These are phyloP conservation scores for Allygus modestus DNA, from an alignment of 2,888 invertebrate species.

Conservation along the genomic window DNA sequence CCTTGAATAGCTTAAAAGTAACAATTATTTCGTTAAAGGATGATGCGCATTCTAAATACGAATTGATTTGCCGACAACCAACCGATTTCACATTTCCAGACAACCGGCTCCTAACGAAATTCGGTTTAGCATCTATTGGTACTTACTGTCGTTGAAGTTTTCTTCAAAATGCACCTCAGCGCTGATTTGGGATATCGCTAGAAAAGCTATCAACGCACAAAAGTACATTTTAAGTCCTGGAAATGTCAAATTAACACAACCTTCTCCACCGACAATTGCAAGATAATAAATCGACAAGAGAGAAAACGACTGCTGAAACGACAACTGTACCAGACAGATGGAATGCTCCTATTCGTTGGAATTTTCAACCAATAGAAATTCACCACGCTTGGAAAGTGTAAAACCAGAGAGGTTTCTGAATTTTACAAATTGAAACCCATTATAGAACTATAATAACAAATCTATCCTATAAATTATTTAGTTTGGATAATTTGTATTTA, in stretches of 20 bases:
- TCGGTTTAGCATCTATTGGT: background rate
- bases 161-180: slow-evolving; percentile 89
- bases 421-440: no score
- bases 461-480: no score
- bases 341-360: slow-evolving; percentile 80
- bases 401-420: background rate
- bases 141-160: slow-evolving; percentile 89
- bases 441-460: no score
- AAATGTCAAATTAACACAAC: slow-evolving; percentile 63
- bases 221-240: slow-evolving; percentile 43
- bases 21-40: no score
- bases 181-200: slow-evolving; percentile 58
- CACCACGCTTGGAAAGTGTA: slow-evolving; percentile 59
- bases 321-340: slow-evolving; percentile 80
- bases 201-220: slow-evolving; percentile 48
- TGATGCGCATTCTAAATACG: no score
- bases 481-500: no score
- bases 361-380: slow-evolving; percentile 49
- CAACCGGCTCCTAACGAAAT: slow-evolving; percentile 15
- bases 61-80: background rate
- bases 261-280: slow-evolving; percentile 72
- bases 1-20: no score
- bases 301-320: slow-evolving; percentile 59
- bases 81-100: background rate
- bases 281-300: slow-evolving; percentile 54